Evolutionary conservation across 2,797 vertebrate species (phyloP).

Genomic region (Lagorchestes hirsutus): DNA sequence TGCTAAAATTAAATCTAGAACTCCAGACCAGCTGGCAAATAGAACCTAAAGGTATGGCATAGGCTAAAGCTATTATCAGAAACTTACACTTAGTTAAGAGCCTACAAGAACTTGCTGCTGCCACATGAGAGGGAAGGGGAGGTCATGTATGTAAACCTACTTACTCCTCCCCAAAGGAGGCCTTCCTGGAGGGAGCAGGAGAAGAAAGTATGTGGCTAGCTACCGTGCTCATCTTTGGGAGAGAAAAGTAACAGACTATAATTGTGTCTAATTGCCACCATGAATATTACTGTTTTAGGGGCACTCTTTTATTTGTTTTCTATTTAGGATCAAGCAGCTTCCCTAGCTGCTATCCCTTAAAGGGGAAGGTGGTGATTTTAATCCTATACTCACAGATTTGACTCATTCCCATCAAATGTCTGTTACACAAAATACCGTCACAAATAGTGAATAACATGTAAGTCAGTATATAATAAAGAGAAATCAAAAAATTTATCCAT

Average conservation of each 20-base stretch:
- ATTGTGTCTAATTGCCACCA: background rate
- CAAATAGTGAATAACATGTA: background rate
- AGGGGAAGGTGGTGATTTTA: background rate
- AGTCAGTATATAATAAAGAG: background rate
- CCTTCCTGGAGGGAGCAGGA: background rate
- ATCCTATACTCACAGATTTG: background rate
- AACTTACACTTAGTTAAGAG: slow-evolving; percentile 91
- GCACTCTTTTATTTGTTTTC: background rate
- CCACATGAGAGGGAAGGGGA: slow-evolving; percentile 92
- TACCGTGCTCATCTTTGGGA: background rate
- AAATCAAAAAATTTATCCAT: background rate
- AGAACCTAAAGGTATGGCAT: slow-evolving; percentile 92
- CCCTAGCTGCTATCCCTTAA: background rate
- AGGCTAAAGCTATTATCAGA: slow-evolving; percentile 94
- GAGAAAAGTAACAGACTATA: background rate
- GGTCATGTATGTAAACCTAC: slow-evolving; percentile 92
- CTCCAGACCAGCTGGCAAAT: slow-evolving; percentile 92
- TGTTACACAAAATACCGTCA: background rate
- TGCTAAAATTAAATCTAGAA: slow-evolving; percentile 94
- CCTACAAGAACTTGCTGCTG: slow-evolving; percentile 92
- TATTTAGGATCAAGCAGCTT: background rate
- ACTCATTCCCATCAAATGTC: background rate
- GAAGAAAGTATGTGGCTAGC: background rate
- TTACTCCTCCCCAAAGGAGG: background rate
- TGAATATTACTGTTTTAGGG: background rate